Conservation (phyloP, 2,888 invertebrate species). For the Oeneis ivallda region DNA sequence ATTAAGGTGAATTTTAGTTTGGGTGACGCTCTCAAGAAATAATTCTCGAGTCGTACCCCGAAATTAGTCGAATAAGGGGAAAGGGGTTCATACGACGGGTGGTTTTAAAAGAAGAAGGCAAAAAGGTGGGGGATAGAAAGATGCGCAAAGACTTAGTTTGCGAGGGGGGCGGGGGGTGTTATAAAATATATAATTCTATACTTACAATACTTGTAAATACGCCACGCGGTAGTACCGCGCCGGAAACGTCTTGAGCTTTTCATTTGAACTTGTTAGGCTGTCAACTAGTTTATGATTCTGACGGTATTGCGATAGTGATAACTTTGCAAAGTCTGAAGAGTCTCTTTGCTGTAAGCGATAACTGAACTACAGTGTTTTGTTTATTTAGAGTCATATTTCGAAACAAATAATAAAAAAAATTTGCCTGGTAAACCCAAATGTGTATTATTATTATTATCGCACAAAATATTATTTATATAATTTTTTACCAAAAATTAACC, state of each 20-base stretch:
- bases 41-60: slow-evolving; percentile 82
- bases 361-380: not conserved
- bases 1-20: slow-evolving; percentile 56
- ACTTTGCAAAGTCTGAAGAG: not conserved
- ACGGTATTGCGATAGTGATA: not conserved
- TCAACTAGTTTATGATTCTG: not conserved
- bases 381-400: no score
- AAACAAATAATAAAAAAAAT: no score
- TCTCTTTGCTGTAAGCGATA: not conserved
- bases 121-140: slow-evolving; percentile 82
- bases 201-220: slow-evolving; percentile 83
- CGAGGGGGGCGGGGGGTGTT: slow-evolving; percentile 72
- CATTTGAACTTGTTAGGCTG: not conserved
- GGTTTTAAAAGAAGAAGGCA: slow-evolving; percentile 82
- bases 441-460: no score
- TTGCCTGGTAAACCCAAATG: no score
- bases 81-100: slow-evolving; percentile 80
- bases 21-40: slow-evolving; percentile 68
- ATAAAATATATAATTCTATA: slow-evolving; percentile 83
- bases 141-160: slow-evolving; percentile 82
- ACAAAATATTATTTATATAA: no score
- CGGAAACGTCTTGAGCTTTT: slow-evolving; percentile 55
- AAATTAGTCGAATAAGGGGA: slow-evolving; percentile 82
- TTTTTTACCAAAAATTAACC: no score
- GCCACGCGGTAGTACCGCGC: slow-evolving; percentile 75